Evolutionary conservation across 2,797 vertebrate species (phyloP), one percentile per base, ranked within the genome.

Genomic region (Chiroxiphia lanceolata): DNA sequence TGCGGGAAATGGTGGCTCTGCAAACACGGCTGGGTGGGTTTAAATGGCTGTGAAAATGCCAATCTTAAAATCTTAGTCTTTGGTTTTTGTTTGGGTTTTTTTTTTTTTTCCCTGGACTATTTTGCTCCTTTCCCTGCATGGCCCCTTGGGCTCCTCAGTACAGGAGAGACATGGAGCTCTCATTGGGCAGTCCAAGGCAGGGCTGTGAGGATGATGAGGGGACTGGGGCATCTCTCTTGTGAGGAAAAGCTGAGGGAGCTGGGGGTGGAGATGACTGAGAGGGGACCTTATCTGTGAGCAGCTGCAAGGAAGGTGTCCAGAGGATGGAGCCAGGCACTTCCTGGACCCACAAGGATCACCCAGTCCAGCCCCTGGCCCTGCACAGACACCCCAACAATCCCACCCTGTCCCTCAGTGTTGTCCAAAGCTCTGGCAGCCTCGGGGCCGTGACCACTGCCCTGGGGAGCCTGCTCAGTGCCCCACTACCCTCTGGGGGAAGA

Each of bases 341-440:
- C 9, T 0, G 2, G 16, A 45, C 20, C 42, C 50, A 12, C 2
- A 3, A 31, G 13, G 8, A 64, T 7, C 36, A 25, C 6, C 0
- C 0, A 50, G 15, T 27, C 11, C 42, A n/a, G 0, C 19, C 44
- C 19, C 11, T 11, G 34, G 13, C 56, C 21, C 63, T 76, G 34
- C 56, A 5, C 63, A 48, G 78, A 3, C 12, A 36, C 2, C 13
- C 8, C 42, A 48, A 9, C 3, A 27, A 33, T 27, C 63, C 53
- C 31, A 33, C 34, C 22, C 33, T n/a, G 22, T 36, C 34, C 42
- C 31, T 9, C 3, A 56, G 34, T 1, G 0, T 18, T 10, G 27
- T 76, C 7, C 50, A 11, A 36, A 63, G 13, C 42, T 36, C 18
- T 27, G 9, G 1, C 25, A 18, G 56, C 12, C n/a, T 34, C 3